Conservation (phyloP, 2,113 vertebrate species). For the Pitta sordida region DNA sequence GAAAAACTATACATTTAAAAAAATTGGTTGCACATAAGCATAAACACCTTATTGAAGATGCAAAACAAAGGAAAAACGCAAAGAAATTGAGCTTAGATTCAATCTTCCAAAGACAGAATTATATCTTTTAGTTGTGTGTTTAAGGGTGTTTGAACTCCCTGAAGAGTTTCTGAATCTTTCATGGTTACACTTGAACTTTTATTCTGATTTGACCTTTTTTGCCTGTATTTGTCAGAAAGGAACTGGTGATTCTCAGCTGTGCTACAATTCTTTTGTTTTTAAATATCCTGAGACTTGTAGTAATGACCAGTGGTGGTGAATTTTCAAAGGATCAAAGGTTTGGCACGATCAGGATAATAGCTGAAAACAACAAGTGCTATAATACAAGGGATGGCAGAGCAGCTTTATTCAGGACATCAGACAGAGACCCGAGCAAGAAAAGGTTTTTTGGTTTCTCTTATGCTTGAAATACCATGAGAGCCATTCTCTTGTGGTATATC, state of each 20-base stretch:
- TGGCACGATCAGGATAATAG: background rate
- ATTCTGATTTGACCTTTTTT: background rate
- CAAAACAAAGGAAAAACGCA: background rate
- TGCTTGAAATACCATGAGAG: constrained; percentile 42
- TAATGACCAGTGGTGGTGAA: background rate
- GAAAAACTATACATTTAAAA: background rate
- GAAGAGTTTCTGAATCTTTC: background rate
- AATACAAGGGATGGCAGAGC: background rate
- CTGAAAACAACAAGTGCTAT: background rate
- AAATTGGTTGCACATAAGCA: background rate
- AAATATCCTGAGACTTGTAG: background rate
- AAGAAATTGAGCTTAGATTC: background rate
- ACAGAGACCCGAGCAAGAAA: background rate
- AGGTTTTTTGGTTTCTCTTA: background rate
- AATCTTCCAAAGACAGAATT: background rate
- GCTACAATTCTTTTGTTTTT: background rate
- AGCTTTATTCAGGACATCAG: background rate
- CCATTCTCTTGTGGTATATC: constrained; percentile 7
- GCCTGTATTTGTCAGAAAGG: background rate
- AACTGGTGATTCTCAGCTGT: background rate
- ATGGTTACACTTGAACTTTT: background rate
- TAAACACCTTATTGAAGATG: background rate
- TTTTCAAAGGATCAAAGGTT: constrained; percentile 18
- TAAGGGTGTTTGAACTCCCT: background rate
- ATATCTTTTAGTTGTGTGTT: background rate